Evolutionary conservation across 2,797 vertebrate genomes (phyloP).

Genomic region (Oreortyx pictus): DNA sequence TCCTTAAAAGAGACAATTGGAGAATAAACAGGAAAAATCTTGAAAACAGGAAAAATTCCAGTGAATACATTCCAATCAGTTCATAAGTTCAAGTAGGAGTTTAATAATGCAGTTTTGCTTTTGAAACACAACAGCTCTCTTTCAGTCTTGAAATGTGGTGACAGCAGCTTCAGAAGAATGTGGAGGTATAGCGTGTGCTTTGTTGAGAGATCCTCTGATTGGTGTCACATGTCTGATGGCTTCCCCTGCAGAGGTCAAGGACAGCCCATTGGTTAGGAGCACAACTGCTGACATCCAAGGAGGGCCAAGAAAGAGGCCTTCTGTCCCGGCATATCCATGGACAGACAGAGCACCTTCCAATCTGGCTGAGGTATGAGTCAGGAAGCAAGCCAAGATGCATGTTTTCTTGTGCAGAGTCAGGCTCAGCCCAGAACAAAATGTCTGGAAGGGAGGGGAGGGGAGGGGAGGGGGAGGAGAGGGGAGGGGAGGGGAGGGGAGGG

Average conservation of each 20-base stretch:
- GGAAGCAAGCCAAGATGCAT: rapidly evolving
- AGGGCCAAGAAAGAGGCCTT: background rate
- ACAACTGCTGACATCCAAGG: background rate
- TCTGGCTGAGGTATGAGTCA: background rate
- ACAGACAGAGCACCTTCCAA: background rate
- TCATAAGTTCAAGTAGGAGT: background rate
- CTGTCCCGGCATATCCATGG: background rate
- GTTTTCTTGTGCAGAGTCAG: background rate
- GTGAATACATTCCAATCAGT: background rate
- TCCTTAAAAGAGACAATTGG: background rate
- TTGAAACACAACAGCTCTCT: background rate
- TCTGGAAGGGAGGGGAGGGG: background rate
- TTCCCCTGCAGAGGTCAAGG: background rate
- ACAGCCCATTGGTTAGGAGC: background rate
- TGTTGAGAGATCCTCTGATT: background rate
- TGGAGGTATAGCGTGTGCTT: rapidly evolving
- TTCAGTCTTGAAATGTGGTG: background rate
- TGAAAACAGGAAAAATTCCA: background rate
- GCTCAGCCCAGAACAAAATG: background rate
- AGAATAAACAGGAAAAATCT: background rate
- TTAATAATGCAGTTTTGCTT: background rate
- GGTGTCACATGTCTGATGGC: background rate
- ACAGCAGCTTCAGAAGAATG: background rate
- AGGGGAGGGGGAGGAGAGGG: background rate
- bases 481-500: too few species aligned